Evolutionary conservation across 2,113 vertebrate genomes (phyloP), one percentile per base, ranked within the genome.

Genomic region (Dipodomys ordii): DNA sequence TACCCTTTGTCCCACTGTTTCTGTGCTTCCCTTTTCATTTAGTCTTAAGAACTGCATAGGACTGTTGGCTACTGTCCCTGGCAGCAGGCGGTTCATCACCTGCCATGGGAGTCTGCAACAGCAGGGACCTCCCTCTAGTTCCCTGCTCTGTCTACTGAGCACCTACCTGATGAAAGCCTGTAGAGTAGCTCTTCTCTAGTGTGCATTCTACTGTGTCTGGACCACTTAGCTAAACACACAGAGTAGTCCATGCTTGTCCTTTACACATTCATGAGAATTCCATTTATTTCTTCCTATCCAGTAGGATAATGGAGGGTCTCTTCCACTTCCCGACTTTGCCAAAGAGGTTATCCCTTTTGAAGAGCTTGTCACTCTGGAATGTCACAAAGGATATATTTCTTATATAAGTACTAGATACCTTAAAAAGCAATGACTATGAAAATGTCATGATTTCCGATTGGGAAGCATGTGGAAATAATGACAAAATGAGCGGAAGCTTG

Each of bases 361-460:
- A 69, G 8, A 62, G 53, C 19, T 46, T 84, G 10, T 79, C 23
- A 74, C n/a, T 90, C n/a, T 74, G 81, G 84, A 57, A 32, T 60
- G 20, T 35, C 44, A 39, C 22, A 88, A n/a, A 68, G 53, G 9
- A 7, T 73, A 23, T 72, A 15, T 72, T 88, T 94, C 68, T 39
- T 73, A 32, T 10, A 53, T 53, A 91, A 68, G 44, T 20, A 82
- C 83, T 92, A 67, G 68, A 88, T 19, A 76, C 23, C 83, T 92
- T 46, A 81, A 88, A 83, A 88, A 62, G 23, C 39, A 57, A 6
- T 86, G 65, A 65, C 2, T 76, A 15, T 57, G 82, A 83, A 64
- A 73, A 16, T 78, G 7, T 19, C 60, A 1, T 77, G 67, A 68
- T 13, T 87, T 1, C 39, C 72, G 6, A 1, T 28, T 57, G 57